phyloP scores from a whole-genome alignment of 2,797 vertebrate genomes.

The Myotis pilosus region DNA sequence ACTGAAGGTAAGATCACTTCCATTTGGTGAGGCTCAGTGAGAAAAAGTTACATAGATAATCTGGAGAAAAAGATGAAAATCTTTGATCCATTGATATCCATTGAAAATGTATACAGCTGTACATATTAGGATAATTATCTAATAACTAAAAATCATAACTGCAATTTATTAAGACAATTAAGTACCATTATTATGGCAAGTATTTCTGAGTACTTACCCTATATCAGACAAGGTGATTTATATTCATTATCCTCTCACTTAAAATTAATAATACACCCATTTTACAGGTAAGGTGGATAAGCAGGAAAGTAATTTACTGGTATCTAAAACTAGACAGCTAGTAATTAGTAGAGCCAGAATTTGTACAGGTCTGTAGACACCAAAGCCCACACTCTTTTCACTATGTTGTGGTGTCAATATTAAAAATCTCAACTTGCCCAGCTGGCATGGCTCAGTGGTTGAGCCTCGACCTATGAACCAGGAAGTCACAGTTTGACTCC shows the following conservation, averaged over 20 bases:
- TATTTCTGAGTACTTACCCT: not conserved
- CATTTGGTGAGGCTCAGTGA: not conserved
- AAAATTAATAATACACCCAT: conserved; percentile 24
- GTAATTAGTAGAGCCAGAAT: not conserved
- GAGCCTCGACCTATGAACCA: no score
- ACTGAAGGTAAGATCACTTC: not conserved
- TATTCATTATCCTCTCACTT: not conserved
- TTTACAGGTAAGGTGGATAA: not conserved
- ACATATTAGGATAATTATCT: not conserved
- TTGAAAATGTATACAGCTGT: not conserved
- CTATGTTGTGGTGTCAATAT: not conserved
- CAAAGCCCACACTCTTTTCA: not conserved
- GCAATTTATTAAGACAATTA: not conserved
- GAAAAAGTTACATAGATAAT: not conserved
- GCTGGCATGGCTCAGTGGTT: no score
- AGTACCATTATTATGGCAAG: not conserved
- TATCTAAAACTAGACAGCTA: conserved; percentile 1
- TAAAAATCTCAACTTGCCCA: not conserved
- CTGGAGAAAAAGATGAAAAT: not conserved
- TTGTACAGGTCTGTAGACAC: not conserved
- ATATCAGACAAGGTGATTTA: not conserved
- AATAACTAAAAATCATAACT: not conserved
- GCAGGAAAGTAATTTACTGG: not conserved
- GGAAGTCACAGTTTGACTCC: no score
- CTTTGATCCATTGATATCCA: not conserved